Base-by-base conservation (phyloP, 1,140 invertebrate genomes). In the Ceratosolen solmsi region DNA sequence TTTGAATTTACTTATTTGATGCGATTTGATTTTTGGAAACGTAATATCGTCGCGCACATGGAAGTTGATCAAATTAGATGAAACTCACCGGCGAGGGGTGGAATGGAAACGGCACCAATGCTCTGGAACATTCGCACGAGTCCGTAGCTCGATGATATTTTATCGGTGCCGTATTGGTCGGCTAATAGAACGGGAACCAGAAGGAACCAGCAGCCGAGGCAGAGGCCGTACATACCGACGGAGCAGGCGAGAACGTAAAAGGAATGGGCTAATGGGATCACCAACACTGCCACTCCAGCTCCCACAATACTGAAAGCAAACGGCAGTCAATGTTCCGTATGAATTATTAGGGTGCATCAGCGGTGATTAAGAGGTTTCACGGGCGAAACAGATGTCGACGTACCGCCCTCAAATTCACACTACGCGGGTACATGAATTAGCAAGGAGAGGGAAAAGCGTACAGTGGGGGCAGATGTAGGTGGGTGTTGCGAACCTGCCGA, bases 91-190 rank as follows among this genome's bases (percentile, higher is more conserved):
- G 94, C 93, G 73, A 95, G 92, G 1, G 95, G 95, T 15, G 95
- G 95, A 78, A 95, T 94, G 33, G 94, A 94, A 8, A 95, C 94
- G 17, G 94, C 94, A 0, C 94, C 94, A n/a, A 95, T 89, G 82
- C 94, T 95, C 89, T 95, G 95, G 87, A 96, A 95, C 93, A 95
- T 94, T 25, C 95, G 90, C 2, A 95, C 94, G 33, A 96, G 91
- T 8, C 95, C 95, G 85, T 95, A 96, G 27, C 94, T 95, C 15
- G 95, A 95, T 56, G 94, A 95, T 82, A 96, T 95, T 72, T 94
- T 92, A 51, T 95, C 94, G 1, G 93, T 94, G 7, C 95, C 95
- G 84, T 95, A 95, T 27, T 95, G 92, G 87, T 95, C 94, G 1
- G 95, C 94, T 30, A 96, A 91, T 30, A 96, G 89, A 25, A 95